Percentiles rank a stretch among this genome's conserved stretches.
These are phyloP conservation scores for Ptiloglossa arizonensis DNA, from an alignment of 1,140 invertebrate species.

Conservation along the genomic window DNA sequence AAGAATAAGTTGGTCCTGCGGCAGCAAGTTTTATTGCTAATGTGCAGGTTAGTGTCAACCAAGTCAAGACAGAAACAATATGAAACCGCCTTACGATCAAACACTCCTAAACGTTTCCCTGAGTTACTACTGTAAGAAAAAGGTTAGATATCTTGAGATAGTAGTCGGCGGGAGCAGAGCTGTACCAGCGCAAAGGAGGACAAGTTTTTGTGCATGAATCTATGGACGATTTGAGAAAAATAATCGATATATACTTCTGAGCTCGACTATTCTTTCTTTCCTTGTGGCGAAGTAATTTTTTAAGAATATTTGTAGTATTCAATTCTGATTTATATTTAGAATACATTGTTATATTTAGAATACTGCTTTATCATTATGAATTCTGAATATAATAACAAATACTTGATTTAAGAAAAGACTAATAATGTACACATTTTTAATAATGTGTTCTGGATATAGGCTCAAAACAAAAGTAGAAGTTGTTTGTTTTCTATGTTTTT, in stretches of 20 bases:
- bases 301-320: not conserved
- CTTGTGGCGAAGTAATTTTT: not conserved
- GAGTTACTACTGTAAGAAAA: constrained; percentile 73
- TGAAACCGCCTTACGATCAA: constrained; percentile 72
- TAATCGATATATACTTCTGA: constrained; percentile 53
- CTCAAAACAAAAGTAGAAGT: too few relatives aligned
- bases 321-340: not conserved
- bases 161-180: constrained; percentile 79
- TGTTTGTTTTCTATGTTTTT: too few relatives aligned
- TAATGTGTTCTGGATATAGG: not conserved
- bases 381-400: too few relatives aligned
- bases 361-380: not conserved
- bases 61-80: constrained; percentile 75
- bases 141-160: constrained; percentile 73
- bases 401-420: too few relatives aligned
- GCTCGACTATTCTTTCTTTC: constrained; percentile 55
- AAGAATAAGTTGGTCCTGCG: constrained; percentile 89
- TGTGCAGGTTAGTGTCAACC: constrained; percentile 87
- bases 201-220: constrained; percentile 72
- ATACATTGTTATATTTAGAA: not conserved
- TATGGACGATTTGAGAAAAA: constrained; percentile 63
- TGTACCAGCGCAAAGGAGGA: constrained; percentile 70
- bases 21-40: constrained; percentile 89
- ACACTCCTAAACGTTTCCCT: constrained; percentile 73
- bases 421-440: not conserved